phyloP scores from a whole-genome alignment of 2,113 vertebrate species.

The Propithecus coquereli region DNA sequence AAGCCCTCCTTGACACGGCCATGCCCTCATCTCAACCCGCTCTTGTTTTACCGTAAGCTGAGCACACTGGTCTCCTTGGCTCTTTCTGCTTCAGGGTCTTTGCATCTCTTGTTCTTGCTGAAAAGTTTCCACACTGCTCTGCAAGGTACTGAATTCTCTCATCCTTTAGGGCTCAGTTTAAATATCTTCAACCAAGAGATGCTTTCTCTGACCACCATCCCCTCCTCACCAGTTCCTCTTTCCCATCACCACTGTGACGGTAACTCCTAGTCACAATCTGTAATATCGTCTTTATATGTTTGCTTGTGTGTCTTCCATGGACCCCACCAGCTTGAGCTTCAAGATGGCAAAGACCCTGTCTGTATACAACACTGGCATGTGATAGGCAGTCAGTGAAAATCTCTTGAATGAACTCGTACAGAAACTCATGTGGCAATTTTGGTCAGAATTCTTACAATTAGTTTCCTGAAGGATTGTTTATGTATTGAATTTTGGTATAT shows the following conservation, averaged over 20 bases:
- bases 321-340: background rate
- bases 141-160: background rate
- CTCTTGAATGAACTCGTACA: background rate
- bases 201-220: background rate
- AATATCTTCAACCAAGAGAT: background rate
- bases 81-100: background rate
- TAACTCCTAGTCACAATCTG: background rate
- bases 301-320: background rate
- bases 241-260: background rate
- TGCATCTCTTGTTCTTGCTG: background rate
- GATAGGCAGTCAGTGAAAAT: background rate
- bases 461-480: background rate
- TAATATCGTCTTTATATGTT: background rate
- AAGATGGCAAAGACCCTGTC: background rate
- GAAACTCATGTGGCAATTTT: background rate
- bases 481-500: background rate
- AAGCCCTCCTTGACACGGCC: fast-evolving
- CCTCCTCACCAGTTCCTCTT: background rate
- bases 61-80: background rate
- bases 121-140: background rate
- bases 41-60: fast-evolving
- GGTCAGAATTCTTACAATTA: background rate
- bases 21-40: fast-evolving
- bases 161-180: background rate
- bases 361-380: fast-evolving